Evolutionary conservation across 2,888 invertebrate species (phyloP).

Genomic region (Drosophila trichaetosa): DNA sequence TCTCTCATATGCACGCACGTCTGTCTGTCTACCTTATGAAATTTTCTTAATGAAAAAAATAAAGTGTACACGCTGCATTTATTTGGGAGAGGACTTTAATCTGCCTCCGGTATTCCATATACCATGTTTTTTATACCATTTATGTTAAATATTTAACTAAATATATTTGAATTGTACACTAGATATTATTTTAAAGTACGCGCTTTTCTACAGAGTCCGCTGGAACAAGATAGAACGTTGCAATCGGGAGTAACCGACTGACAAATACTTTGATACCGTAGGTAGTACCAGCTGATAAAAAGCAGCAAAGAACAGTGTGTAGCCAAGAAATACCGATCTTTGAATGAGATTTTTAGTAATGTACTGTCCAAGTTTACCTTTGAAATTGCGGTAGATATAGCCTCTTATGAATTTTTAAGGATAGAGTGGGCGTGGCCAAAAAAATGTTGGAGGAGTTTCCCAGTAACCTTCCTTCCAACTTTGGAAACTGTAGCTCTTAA

Average conservation of each 20-base stretch:
- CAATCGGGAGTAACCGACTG: neutral
- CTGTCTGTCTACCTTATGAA: constrained; percentile 42
- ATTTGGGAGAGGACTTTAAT: no score
- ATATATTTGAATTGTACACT: neutral
- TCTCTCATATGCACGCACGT: constrained; percentile 51
- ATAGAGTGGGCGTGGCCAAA: neutral
- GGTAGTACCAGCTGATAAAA: neutral
- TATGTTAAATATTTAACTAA: neutral
- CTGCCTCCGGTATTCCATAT: neutral
- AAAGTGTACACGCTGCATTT: neutral
- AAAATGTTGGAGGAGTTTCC: neutral
- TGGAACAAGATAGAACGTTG: neutral
- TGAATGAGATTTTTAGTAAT: neutral
- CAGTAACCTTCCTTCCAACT: neutral
- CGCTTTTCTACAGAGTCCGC: neutral
- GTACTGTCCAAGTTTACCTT: neutral
- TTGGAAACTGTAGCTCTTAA: neutral
- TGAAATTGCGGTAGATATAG: neutral
- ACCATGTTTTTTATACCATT: neutral
- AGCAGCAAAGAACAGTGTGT: neutral
- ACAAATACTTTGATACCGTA: neutral
- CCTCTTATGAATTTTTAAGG: neutral
- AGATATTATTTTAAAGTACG: neutral
- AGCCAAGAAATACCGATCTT: neutral
- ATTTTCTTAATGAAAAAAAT: constrained; percentile 50